These are phyloP conservation scores for Meliscaeva auricollis DNA, from an alignment of 2,888 invertebrate genomes.

Conservation along the genomic window DNA sequence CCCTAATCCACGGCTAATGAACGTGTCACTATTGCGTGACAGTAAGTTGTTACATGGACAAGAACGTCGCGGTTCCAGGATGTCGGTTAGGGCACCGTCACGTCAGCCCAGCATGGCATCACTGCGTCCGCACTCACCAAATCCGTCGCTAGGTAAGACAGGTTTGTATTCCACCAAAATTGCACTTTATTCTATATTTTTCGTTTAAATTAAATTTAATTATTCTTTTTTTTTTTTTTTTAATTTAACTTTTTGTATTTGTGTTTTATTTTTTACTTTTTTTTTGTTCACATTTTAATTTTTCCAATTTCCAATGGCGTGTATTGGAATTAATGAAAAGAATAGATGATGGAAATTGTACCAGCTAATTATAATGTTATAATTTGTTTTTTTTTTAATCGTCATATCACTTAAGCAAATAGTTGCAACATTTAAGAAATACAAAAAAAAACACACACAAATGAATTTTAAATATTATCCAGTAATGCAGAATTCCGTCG, in stretches of 20 bases:
- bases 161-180: constrained; percentile 83
- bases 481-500: too few species aligned
- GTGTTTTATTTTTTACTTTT: constrained; percentile 34
- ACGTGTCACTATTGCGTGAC: constrained; percentile 92
- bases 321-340: constrained; percentile 1
- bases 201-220: constrained; percentile 25
- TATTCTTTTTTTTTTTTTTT: constrained; percentile 49
- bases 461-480: too few species aligned
- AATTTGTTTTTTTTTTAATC: too few species aligned
- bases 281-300: constrained; percentile 5
- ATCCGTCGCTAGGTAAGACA: constrained; percentile 85
- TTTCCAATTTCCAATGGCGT: constrained; percentile 10
- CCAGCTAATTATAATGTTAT: neutral
- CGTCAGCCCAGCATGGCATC: constrained; percentile 94
- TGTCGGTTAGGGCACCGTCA: constrained; percentile 92
- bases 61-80: constrained; percentile 92
- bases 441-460: too few species aligned
- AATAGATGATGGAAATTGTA: neutral
- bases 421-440: too few species aligned
- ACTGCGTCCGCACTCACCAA: constrained; percentile 90
- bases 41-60: constrained; percentile 90
- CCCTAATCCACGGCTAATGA: constrained; percentile 96
- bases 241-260: constrained; percentile 39
- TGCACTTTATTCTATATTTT: constrained; percentile 62
- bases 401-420: too few species aligned